A percentile compares a stretch with the other conserved stretches of the same genome.
phyloP scores from a whole-genome alignment of 1,140 invertebrate species.

The Ooceraea biroi region DNA sequence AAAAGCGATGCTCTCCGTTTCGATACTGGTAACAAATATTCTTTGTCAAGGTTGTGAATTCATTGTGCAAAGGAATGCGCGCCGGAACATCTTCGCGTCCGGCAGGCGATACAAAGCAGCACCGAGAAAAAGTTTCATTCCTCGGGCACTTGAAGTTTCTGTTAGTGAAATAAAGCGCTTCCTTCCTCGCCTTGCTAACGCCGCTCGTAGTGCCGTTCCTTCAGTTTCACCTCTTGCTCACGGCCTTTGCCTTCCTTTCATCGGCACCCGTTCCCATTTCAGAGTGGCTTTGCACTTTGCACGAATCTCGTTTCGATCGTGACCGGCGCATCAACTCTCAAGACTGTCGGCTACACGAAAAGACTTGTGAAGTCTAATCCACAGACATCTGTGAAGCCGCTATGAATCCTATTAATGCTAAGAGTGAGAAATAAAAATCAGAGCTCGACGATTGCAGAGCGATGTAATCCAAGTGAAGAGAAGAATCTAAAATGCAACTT shows the following conservation, averaged over 20 bases:
- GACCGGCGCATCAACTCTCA: slow-evolving; percentile 55
- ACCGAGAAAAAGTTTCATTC: slow-evolving; percentile 69
- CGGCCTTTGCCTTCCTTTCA: slow-evolving; percentile 56
- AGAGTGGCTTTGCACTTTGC: slow-evolving; percentile 50
- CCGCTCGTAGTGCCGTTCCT: slow-evolving; percentile 26
- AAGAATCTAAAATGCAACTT: neutral
- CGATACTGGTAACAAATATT: slow-evolving; percentile 40
- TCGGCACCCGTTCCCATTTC: slow-evolving; percentile 48
- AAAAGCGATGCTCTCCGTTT: slow-evolving; percentile 29
- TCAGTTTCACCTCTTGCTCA: slow-evolving; percentile 42
- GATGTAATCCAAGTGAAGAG: neutral
- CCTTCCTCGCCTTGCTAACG: slow-evolving; percentile 49
- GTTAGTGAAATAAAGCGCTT: slow-evolving; percentile 75
- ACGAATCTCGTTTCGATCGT: slow-evolving; percentile 59
- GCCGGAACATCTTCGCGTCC: slow-evolving; percentile 53
- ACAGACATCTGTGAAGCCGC: slow-evolving; percentile 16
- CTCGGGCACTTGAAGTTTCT: slow-evolving; percentile 71
- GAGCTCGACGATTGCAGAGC: slow-evolving; percentile 4
- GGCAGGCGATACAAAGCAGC: slow-evolving; percentile 68
- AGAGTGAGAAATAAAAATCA: slow-evolving; percentile 14
- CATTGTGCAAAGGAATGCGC: slow-evolving; percentile 51
- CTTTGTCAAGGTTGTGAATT: slow-evolving; percentile 62
- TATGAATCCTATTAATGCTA: slow-evolving; percentile 45
- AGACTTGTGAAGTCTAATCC: slow-evolving; percentile 40
- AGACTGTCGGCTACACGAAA: slow-evolving; percentile 51